These are phyloP conservation scores for Aurelia sp. DNA, from an alignment of 30 jellyfish, hydroid and myxozoan species.

Conservation along the genomic window DNA sequence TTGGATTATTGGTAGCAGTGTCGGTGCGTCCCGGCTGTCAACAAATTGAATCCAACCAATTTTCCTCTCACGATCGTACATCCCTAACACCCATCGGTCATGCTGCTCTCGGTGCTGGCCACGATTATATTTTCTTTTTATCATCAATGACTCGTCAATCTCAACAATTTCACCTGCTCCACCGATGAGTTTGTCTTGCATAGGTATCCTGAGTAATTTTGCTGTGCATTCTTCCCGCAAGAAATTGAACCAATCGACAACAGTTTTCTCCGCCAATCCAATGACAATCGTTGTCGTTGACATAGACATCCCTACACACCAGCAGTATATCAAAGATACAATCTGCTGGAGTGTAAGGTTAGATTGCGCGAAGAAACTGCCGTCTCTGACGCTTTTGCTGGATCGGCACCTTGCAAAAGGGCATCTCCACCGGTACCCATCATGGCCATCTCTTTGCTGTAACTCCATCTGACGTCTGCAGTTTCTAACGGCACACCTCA, in stretches of 20 bases:
- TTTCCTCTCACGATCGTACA: constrained; percentile 11
- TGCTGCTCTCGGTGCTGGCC: constrained; percentile 9
- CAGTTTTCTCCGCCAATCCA: constrained; percentile 15
- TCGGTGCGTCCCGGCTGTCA: background rate
- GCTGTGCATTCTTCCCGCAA: constrained; percentile 44
- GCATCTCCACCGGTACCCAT: background rate
- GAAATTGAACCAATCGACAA: constrained; percentile 43
- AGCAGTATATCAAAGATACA: constrained; percentile 10
- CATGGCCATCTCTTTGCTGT: background rate
- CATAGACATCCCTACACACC: constrained; percentile 34
- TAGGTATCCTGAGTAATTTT: constrained; percentile 26
- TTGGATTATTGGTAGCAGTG: too few relatives aligned
- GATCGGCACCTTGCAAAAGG: constrained; percentile 4
- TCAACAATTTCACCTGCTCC: constrained; percentile 26
- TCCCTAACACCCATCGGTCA: constrained; percentile 23
- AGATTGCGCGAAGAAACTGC: constrained; percentile 24
- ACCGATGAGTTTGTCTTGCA: background rate
- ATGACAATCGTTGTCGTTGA: background rate
- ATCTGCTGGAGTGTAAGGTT: constrained; percentile 43
- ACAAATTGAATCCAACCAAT: background rate
- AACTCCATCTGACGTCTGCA: constrained; percentile 17
- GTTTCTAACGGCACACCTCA: background rate
- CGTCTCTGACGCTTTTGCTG: constrained; percentile 11
- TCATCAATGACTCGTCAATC: constrained; percentile 17
- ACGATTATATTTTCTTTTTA: constrained; percentile 4